Evolutionary conservation across 2,888 invertebrate species (phyloP).

Genomic region (Campopleginae sp.): DNA sequence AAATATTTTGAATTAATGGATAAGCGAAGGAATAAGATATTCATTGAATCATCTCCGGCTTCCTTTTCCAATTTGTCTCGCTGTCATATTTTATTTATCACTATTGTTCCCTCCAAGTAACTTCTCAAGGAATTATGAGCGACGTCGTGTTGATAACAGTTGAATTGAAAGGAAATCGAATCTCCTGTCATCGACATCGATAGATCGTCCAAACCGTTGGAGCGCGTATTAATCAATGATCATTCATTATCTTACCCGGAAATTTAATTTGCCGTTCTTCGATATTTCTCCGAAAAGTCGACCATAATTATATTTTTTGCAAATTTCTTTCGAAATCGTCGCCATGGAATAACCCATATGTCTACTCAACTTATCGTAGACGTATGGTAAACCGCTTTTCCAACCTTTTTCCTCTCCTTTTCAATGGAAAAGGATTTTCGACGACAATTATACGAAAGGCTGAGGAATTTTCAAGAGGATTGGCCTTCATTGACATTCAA

Average conservation of each 20-base stretch:
- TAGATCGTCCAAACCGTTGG: not conserved
- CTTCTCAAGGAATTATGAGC: not conserved
- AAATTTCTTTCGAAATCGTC: not conserved
- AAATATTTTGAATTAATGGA: too few relatives aligned
- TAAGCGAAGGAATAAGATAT: too few relatives aligned
- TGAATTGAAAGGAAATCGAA: not conserved
- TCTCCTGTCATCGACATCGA: not conserved
- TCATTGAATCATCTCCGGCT: too few relatives aligned
- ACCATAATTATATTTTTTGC: not conserved
- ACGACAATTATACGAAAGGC: slow-evolving; percentile 47
- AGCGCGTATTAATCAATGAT: not conserved
- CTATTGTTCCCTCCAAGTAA: not conserved
- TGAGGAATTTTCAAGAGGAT: slow-evolving; percentile 37
- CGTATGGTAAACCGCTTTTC: slow-evolving; percentile 19
- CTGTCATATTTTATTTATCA: not conserved
- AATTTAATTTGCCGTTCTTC: not conserved
- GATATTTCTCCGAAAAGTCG: not conserved
- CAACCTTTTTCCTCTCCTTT: slow-evolving; percentile 9
- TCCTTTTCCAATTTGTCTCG: too few relatives aligned
- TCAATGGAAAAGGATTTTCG: slow-evolving; percentile 43
- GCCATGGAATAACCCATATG: not conserved
- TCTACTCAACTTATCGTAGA: not conserved
- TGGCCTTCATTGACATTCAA: slow-evolving; percentile 41
- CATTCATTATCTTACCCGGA: not conserved
- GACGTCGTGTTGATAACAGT: not conserved